A percentile compares a stretch with the other conserved stretches of the same genome.
Evolutionary conservation across 1,140 invertebrate species (phyloP).

Genomic region (Drosophila pandora): DNA sequence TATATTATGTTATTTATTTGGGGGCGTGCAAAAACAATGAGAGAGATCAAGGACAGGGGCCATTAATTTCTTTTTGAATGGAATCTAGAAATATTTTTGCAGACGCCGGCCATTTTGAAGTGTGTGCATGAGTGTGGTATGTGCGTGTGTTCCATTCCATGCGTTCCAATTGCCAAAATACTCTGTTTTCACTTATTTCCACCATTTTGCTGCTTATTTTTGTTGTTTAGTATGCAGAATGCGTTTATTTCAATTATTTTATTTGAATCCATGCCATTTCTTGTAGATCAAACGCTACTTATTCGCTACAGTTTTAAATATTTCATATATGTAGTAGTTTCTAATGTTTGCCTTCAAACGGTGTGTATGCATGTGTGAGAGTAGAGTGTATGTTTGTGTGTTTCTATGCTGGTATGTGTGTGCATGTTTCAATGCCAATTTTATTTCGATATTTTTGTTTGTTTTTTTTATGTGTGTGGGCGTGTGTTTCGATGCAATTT

Average conservation of each 20-base stretch:
- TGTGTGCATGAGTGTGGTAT: conserved; percentile 46
- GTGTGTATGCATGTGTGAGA: conserved; percentile 44
- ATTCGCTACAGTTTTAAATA: conserved; percentile 49
- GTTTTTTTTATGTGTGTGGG: conserved; percentile 17
- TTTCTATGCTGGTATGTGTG: conserved; percentile 33
- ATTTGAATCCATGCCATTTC: conserved; percentile 61
- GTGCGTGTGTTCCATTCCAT: conserved; percentile 68
- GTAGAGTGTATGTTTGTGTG: conserved; percentile 30
- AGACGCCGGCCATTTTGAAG: conserved; percentile 54
- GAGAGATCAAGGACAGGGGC: conserved; percentile 6
- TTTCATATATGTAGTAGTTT: conserved; percentile 14
- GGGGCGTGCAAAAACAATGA: conserved; percentile 64
- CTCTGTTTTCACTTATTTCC: conserved; percentile 36
- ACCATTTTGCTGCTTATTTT: conserved; percentile 31
- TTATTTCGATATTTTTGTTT: conserved; percentile 52
- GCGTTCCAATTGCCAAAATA: conserved; percentile 71
- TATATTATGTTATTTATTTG: conserved; percentile 1
- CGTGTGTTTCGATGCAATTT: conserved; percentile 45
- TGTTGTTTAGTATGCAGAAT: conserved; percentile 62
- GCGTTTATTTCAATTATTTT: conserved; percentile 50
- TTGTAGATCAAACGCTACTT: conserved; percentile 48
- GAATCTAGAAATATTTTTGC: conserved; percentile 35
- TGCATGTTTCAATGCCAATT: conserved; percentile 62
- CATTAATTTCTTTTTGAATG: conserved; percentile 22
- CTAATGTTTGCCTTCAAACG: conserved; percentile 37